Base-by-base conservation (phyloP, 2,888 invertebrate genomes). In the Spodoptera littoralis region DNA sequence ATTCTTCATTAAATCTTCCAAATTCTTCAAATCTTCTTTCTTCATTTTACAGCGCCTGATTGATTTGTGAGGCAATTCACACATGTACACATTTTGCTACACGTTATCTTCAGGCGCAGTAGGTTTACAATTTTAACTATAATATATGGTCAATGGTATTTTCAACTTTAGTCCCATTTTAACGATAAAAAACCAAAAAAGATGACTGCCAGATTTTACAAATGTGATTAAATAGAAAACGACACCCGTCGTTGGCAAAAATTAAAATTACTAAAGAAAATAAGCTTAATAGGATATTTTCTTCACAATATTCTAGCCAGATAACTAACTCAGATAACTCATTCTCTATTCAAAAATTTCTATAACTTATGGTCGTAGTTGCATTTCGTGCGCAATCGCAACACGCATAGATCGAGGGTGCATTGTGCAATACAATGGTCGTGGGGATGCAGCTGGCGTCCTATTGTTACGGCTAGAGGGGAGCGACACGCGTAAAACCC, bases 401-500 rank as follows among this genome's bases (percentile, higher is more conserved):
- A 70, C 64, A 59, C 58, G 72, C 66, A 79, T 84, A 84, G 82
- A 82, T 82, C 79, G 81, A 80, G 87, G 86, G 87, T 65, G 71
- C 68, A 83, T 85, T 67, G 70, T 71, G 53, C 47, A 44, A 67
- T 43, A 79, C 77, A 79, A 79, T 76, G 78, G 84, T 68, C 52
- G 76, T 63, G 60, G 75, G 70, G 77, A 76, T 79, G 87, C 88
- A 88, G 88, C 88, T 88, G 88, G 69, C 85, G 44, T 46, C 52
- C 70, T 49, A 52, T 79, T 78, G 76, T 80, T 48, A 52, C 51
- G 18, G 55, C 11, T 48, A 51, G 60, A 70, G 71, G 80, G 73
- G 74, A 62, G 72, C 60, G 55, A 62, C 57, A 64, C 57, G 65
- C 55, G 70, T 54, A 50, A 69, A 56, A 63, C 71, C 68, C 76